Percentiles rank a stretch among this genome's conserved stretches.
These are phyloP conservation scores for Suncus etruscus DNA, from an alignment of 2,113 vertebrate species.

Conservation along the genomic window DNA sequence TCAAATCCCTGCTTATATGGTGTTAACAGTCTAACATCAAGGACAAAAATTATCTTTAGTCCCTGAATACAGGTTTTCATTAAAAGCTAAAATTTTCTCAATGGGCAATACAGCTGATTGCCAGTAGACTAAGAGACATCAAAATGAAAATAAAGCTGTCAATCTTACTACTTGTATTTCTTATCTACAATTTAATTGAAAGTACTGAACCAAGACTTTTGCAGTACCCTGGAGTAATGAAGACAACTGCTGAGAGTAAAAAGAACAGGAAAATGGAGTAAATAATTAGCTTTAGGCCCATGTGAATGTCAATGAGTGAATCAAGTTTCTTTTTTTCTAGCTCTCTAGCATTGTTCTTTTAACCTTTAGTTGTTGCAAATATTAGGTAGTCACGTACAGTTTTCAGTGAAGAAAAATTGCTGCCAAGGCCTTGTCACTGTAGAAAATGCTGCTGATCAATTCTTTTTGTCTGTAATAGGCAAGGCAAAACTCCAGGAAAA, in stretches of 20 bases:
- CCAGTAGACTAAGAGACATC: slow-evolving; percentile 8
- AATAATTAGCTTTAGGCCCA: not conserved
- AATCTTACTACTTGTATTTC: not conserved
- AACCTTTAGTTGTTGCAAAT: not conserved
- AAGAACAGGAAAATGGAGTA: not conserved
- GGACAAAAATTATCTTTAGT: not conserved
- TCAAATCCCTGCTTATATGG: not conserved
- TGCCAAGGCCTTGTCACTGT: slow-evolving; percentile 1
- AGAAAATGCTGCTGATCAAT: slow-evolving; percentile 40
- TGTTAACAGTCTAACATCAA: not conserved
- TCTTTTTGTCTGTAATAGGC: not conserved
- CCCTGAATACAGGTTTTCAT: not conserved
- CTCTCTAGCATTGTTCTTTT: slow-evolving; percentile 17
- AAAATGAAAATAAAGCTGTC: slow-evolving; percentile 39
- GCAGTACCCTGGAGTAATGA: not conserved
- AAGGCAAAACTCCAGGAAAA: slow-evolving; percentile 44
- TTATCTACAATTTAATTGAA: not conserved
- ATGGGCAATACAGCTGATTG: not conserved
- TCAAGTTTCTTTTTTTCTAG: not conserved
- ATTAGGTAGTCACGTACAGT: slow-evolving; percentile 37
- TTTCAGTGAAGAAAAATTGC: slow-evolving; percentile 46
- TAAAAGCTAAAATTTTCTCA: not conserved
- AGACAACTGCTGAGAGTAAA: not conserved
- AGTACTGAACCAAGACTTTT: slow-evolving; percentile 12
- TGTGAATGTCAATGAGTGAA: not conserved